Percentiles rank a stretch among this genome's conserved stretches.
Conservation (phyloP, 2,888 invertebrate genomes). For the Acleris cristana region DNA sequence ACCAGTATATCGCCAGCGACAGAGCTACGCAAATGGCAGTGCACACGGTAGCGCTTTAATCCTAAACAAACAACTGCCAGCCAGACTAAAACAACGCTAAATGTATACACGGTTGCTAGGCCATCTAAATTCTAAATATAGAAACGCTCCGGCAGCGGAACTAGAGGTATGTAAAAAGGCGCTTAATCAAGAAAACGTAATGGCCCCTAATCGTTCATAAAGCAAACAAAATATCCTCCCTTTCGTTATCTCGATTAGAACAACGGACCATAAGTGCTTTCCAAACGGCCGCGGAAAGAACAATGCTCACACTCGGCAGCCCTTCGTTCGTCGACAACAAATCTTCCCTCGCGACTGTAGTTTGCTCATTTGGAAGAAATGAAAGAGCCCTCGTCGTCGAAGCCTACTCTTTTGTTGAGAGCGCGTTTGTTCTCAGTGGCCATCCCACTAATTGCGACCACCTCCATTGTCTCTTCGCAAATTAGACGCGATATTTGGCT, state of each 20-base stretch:
- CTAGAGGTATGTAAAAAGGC: too few species aligned
- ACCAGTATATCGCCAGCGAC: too few species aligned
- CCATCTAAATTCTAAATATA: too few species aligned
- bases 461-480: conserved; percentile 75
- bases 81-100: too few species aligned
- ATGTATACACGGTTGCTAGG: too few species aligned
- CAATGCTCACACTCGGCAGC: conserved; percentile 72
- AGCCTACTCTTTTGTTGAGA: conserved; percentile 75
- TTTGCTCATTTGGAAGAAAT: conserved; percentile 84
- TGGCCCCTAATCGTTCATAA: conserved; percentile 29
- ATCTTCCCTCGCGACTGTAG: conserved; percentile 76
- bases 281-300: conserved; percentile 71
- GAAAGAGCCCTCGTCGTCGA: conserved; percentile 71
- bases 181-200: conserved; percentile 1
- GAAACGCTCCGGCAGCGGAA: too few species aligned
- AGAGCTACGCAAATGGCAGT: too few species aligned
- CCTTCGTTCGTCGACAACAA: conserved; percentile 76
- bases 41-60: too few species aligned
- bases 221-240: conserved; percentile 43
- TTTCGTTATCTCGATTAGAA: conserved; percentile 72
- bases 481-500: conserved; percentile 73
- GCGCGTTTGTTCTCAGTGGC: conserved; percentile 79
- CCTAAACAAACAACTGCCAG: too few species aligned
- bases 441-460: conserved; percentile 82
- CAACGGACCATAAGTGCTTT: conserved; percentile 74